phyloP scores from a whole-genome alignment of 2,888 invertebrate genomes.

The Tenthredo scrophulariae region DNA sequence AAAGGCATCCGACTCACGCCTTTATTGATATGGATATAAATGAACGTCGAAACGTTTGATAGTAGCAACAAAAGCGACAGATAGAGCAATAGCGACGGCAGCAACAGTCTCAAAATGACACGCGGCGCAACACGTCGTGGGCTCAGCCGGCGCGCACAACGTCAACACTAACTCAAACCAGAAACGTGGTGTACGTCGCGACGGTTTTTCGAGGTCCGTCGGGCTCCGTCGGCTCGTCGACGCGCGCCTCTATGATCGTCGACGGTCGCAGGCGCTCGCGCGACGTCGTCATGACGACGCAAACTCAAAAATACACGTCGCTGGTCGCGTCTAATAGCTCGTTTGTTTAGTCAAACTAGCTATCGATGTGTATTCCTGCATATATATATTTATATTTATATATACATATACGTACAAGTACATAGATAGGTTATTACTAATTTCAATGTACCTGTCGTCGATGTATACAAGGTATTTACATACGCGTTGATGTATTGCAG shows the following conservation, averaged over 20 bases:
- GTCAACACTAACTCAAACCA: constrained; percentile 51
- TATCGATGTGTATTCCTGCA: background rate
- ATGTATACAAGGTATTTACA: background rate
- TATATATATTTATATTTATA: too few relatives aligned
- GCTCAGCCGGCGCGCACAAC: constrained; percentile 52
- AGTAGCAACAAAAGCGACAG: background rate
- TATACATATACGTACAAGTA: background rate
- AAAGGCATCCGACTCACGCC: background rate
- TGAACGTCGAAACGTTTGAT: background rate
- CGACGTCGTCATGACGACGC: constrained; percentile 70
- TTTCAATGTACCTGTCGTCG: background rate
- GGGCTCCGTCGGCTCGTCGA: constrained; percentile 41
- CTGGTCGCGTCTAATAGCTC: constrained; percentile 14
- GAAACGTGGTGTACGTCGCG: constrained; percentile 52
- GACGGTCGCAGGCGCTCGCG: constrained; percentile 35
- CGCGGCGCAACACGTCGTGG: constrained; percentile 54
- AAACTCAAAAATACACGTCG: constrained; percentile 70
- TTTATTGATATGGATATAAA: background rate
- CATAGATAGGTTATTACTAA: constrained; percentile 14
- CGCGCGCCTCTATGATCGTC: constrained; percentile 45
- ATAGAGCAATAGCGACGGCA: constrained; percentile 10
- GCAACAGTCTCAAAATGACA: constrained; percentile 33
- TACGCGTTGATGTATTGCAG: background rate
- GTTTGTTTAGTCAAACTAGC: constrained; percentile 40
- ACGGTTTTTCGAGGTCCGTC: constrained; percentile 44